phyloP scores from a whole-genome alignment of 2,888 invertebrate genomes.

The Pseudococcus longispinus region DNA sequence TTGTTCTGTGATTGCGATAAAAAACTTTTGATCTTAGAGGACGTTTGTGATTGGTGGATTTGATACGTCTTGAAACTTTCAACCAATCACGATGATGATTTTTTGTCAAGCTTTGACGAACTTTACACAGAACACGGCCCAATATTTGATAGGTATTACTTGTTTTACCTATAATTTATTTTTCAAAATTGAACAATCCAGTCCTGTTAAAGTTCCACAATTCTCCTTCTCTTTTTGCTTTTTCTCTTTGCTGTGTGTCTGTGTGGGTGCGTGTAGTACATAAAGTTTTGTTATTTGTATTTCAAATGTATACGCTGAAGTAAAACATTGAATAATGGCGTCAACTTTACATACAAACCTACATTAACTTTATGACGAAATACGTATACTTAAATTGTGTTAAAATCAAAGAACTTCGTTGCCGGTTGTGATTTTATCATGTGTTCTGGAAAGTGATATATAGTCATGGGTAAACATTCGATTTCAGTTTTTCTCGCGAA shows the following conservation, averaged over 20 bases:
- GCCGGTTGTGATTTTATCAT: constrained; percentile 20
- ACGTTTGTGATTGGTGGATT: too few relatives aligned
- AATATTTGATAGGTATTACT: neutral
- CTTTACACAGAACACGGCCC: neutral
- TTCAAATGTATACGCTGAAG: constrained; percentile 29
- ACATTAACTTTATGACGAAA: neutral
- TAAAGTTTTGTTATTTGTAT: neutral
- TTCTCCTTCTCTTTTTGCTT: neutral
- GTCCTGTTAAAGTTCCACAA: neutral
- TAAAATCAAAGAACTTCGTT: neutral
- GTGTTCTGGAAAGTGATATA: neutral
- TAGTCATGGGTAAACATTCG: neutral
- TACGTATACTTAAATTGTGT: neutral
- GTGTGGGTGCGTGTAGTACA: neutral
- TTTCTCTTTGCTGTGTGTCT: neutral
- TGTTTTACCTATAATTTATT: neutral
- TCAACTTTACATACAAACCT: constrained; percentile 18
- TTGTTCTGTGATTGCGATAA: too few relatives aligned
- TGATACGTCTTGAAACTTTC: too few relatives aligned
- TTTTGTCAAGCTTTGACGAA: neutral
- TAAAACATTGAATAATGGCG: constrained; percentile 34
- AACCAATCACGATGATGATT: too few relatives aligned
- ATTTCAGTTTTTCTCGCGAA: neutral
- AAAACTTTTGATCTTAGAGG: too few relatives aligned
- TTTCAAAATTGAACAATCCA: neutral